A percentile compares a stretch with the other conserved stretches of the same genome.
These are phyloP conservation scores for Hippocampus mohnikei DNA, from an alignment of 2,113 vertebrate genomes.

Conservation along the genomic window DNA sequence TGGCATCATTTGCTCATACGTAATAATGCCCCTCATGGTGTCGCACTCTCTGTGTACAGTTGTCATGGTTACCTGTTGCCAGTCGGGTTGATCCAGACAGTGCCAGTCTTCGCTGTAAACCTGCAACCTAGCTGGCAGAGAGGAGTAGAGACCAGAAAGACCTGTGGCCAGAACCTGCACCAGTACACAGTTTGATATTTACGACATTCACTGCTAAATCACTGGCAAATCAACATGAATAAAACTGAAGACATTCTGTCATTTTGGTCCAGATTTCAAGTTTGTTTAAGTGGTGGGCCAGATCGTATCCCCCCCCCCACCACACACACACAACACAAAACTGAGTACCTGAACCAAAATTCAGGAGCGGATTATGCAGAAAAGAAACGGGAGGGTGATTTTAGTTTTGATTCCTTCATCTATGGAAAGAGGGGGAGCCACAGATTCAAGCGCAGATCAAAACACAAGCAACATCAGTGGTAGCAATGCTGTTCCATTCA, in stretches of 20 bases:
- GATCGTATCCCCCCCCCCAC: no score
- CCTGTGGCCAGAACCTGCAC: constrained; percentile 91
- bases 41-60: background rate
- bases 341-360: constrained; percentile 1
- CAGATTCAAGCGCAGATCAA: background rate
- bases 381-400: background rate
- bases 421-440: background rate
- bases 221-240: background rate
- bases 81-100: constrained; percentile 82
- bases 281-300: no score
- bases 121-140: constrained; percentile 86
- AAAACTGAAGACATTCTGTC: no score
- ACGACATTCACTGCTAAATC: background rate
- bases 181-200: background rate
- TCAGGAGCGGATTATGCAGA: constrained; percentile 9
- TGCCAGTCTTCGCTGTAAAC: constrained; percentile 90
- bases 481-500: constrained; percentile 49
- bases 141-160: constrained; percentile 92
- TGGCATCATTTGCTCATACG: background rate
- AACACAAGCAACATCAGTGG: background rate
- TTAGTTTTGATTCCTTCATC: background rate
- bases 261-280: no score
- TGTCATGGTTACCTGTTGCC: constrained; percentile 70
- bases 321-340: background rate
- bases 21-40: background rate